Evolutionary conservation across 2,113 vertebrate genomes (phyloP).

Genomic region (Octodon degus): DNA sequence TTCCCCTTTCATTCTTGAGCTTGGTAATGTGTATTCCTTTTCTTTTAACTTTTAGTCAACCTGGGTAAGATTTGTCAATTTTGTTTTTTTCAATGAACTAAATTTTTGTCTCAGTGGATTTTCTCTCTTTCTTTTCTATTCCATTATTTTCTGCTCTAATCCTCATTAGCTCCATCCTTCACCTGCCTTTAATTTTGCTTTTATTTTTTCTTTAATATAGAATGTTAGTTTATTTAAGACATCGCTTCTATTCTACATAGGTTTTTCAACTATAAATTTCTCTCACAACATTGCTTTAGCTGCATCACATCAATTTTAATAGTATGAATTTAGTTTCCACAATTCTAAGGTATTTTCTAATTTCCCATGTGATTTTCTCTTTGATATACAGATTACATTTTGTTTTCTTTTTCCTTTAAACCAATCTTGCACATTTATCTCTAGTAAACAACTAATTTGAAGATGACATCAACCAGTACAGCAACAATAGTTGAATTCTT

Average conservation of each 20-base stretch:
- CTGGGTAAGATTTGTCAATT: neutral
- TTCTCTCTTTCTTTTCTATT: slow-evolving; percentile 40
- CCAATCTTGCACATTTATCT: too few relatives aligned
- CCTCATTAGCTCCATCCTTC: neutral
- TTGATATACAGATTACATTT: neutral
- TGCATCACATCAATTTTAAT: neutral
- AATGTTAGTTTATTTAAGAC: neutral
- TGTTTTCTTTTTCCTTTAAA: too few relatives aligned
- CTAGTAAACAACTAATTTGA: too few relatives aligned
- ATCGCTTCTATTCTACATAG: neutral
- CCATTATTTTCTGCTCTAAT: neutral
- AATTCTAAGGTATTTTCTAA: slow-evolving; percentile 22
- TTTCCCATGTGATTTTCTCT: slow-evolving; percentile 3
- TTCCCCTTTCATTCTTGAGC: neutral
- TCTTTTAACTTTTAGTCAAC: neutral
- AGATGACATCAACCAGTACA: too few relatives aligned
- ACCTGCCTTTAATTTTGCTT: neutral
- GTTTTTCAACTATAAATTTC: neutral
- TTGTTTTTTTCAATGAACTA: slow-evolving; percentile 21
- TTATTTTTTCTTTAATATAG: slow-evolving; percentile 12
- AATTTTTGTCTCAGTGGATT: neutral
- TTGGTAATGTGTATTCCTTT: neutral
- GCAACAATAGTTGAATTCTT: too few relatives aligned
- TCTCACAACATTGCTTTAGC: neutral
- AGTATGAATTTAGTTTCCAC: neutral